phyloP scores from a whole-genome alignment of 53 echinoderm and acorn worm species.

The Echinometra lucunter region DNA sequence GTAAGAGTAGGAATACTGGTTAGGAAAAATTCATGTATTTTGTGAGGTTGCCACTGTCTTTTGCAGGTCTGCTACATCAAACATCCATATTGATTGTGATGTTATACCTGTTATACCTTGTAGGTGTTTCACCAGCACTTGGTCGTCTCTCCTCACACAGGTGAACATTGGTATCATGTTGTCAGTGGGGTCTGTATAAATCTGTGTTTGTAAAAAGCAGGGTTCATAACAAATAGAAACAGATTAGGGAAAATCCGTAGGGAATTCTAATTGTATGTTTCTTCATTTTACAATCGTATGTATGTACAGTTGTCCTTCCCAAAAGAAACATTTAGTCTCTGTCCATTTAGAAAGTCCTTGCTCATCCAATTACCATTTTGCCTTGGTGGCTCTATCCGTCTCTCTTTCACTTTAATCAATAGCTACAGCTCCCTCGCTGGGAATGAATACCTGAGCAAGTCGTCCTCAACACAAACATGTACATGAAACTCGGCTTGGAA shows the following conservation, averaged over 20 bases:
- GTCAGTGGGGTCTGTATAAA: neutral
- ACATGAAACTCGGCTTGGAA: constrained; percentile 17
- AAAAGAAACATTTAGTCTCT: neutral
- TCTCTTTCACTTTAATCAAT: constrained; percentile 23
- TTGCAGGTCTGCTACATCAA: neutral
- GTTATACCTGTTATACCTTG: neutral
- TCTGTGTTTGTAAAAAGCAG: neutral
- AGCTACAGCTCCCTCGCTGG: neutral
- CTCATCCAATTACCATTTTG: neutral
- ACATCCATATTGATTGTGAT: neutral
- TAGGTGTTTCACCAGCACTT: neutral
- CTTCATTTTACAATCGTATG: neutral
- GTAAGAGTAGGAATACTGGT: too few relatives aligned
- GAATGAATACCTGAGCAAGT: neutral
- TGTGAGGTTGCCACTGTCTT: too few relatives aligned
- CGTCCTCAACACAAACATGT: neutral
- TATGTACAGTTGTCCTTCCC: too few relatives aligned
- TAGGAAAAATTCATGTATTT: too few relatives aligned
- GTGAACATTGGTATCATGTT: neutral
- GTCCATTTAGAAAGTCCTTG: neutral
- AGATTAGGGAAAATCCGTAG: neutral
- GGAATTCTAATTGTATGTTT: neutral
- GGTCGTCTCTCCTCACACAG: neutral
- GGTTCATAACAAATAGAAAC: neutral
- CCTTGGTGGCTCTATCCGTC: neutral